Base-by-base conservation (phyloP, 2,797 vertebrate genomes). In the Mallotus villosus region DNA sequence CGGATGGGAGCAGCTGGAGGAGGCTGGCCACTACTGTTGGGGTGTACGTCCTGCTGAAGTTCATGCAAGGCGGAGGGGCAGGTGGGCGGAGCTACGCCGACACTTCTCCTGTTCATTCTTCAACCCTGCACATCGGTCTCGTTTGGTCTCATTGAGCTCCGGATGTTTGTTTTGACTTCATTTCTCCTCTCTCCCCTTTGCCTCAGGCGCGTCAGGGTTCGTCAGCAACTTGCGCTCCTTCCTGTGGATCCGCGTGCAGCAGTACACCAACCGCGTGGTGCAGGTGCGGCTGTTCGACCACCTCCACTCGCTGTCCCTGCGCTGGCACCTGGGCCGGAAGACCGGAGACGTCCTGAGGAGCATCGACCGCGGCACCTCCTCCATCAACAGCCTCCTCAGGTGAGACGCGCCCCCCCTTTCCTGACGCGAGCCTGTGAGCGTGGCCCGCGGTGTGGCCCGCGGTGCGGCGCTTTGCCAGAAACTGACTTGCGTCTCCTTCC, bases 211-310 rank as follows among this genome's bases (percentile, higher is more conserved):
- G 14, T 91, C 94, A 0, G 97, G 97, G 58, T 99, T 99, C 0
- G 82, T 98, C 63, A 99, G 95, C 71, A 99, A 99, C 88, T 0
- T 97, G 25, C 95, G 96, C 27, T 91, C 95, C 0, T 99, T 99
- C 91, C 74, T 98, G 73, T 99, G 97, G 97, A 97, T 98, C 84
- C 91, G 89, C 1, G 97, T 99, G 74, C 97, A 99, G 90, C 97
- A 99, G 93, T 98, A 93, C 89, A 98, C 96, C 16, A 95, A 95
- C 59, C 91, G 95, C 0, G 86, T 91, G 75, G 92, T 99, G 24
- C 96, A 99, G 79, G 91, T 97, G 71, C 92, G 91, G 2, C 95
- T 98, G 61, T 98, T 98, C 1, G 89, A 89, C 58, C 97, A 99
- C 82, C 83, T 99, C 68, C 97, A 98, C 0, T 82, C 92, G 0